Conservation (phyloP, 2,797 vertebrate species). For the Etheostoma perlongum region DNA sequence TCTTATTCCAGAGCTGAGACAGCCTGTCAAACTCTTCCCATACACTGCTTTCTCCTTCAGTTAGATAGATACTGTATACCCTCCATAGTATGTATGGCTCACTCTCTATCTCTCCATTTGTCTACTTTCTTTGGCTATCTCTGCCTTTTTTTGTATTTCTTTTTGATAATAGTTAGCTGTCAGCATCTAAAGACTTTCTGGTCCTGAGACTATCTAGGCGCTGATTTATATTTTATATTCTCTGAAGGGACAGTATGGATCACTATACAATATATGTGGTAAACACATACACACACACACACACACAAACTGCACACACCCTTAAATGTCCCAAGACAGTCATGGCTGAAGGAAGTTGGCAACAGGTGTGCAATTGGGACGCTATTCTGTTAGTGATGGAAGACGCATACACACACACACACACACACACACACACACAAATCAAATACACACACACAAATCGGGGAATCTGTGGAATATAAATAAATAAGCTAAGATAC, state of each 20-base stretch:
- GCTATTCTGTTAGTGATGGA: constrained; percentile 87
- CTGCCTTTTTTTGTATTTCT: constrained; percentile 39
- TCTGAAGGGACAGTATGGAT: constrained; percentile 62
- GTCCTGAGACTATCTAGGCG: constrained; percentile 49
- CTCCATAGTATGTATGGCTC: not conserved
- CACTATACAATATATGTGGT: constrained; percentile 54
- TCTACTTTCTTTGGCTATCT: not conserved
- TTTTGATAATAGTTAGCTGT: constrained; percentile 60
- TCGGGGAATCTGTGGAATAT: constrained; percentile 60
- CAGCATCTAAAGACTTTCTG: constrained; percentile 56
- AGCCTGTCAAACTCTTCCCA: constrained; percentile 32
- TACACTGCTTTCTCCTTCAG: not conserved
- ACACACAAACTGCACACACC: constrained; percentile 61
- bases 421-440: not conserved
- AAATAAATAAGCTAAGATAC: constrained; percentile 75
- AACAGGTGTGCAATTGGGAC: constrained; percentile 88
- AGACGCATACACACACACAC: constrained; percentile 49
- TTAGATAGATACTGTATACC: not conserved
- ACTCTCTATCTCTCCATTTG: not conserved
- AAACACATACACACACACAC: constrained; percentile 66
- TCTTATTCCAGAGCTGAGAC: constrained; percentile 30
- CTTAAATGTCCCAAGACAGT: constrained; percentile 75
- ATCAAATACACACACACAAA: constrained; percentile 21
- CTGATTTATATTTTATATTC: constrained; percentile 60
- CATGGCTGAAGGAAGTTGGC: constrained; percentile 84